Evolutionary conservation across 2,797 vertebrate species (phyloP).

Genomic region (Eurystomus glaucurus): DNA sequence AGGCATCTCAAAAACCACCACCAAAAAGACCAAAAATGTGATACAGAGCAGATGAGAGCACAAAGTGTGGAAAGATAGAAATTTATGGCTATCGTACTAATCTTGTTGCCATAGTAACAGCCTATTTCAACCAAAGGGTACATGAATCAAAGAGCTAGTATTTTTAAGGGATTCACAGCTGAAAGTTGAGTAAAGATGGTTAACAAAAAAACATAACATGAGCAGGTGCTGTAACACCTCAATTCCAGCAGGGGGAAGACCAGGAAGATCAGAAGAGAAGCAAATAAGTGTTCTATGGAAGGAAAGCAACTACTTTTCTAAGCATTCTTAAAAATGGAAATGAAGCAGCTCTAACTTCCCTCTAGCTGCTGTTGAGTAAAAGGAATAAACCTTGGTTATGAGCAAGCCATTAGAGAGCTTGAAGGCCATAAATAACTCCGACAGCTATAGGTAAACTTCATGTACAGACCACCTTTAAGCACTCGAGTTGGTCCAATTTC

Average conservation of each 20-base stretch:
- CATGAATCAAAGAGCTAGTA: background rate
- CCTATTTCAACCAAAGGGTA: background rate
- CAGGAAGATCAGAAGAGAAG: background rate
- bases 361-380: background rate
- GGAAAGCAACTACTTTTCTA: background rate
- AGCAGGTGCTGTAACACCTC: background rate
- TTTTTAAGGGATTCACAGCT: background rate
- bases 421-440: background rate
- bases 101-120: background rate
- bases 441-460: background rate
- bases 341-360: background rate
- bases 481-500: background rate
- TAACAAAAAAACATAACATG: background rate
- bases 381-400: background rate
- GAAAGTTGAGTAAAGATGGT: background rate
- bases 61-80: background rate
- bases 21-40: background rate
- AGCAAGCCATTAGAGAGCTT: background rate
- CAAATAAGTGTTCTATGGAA: background rate
- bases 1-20: background rate
- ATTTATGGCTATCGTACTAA: background rate
- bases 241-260: background rate
- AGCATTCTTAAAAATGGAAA: background rate
- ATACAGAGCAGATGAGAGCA: background rate
- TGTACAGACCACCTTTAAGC: background rate